Evolutionary conservation across 2,888 invertebrate species (phyloP).

Genomic region (Erannis defoliaria): DNA sequence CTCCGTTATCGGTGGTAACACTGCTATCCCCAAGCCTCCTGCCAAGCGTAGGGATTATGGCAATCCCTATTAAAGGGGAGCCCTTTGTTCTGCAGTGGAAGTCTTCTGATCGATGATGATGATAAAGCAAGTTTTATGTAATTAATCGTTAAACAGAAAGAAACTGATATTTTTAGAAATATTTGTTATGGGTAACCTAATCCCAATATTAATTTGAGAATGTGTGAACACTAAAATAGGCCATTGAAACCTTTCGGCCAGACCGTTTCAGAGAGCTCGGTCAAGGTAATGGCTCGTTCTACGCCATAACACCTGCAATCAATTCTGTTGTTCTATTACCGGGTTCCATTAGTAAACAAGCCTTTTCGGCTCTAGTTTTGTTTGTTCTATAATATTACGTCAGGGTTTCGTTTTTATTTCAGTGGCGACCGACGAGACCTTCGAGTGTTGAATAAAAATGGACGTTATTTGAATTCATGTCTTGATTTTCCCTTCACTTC

Average conservation of each 20-base stretch:
- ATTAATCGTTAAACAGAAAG: too few species aligned
- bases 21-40: too few species aligned
- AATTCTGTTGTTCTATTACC: constrained; percentile 27
- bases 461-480: too few species aligned
- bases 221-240: constrained; percentile 16
- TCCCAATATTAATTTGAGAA: background rate
- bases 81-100: too few species aligned
- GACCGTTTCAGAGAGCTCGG: constrained; percentile 5
- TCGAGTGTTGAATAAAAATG: background rate
- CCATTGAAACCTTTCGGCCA: background rate
- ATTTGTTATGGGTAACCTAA: too few species aligned
- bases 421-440: background rate
- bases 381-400: constrained; percentile 9
- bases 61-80: too few species aligned
- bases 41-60: too few species aligned
- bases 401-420: background rate
- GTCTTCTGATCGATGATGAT: too few species aligned
- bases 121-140: too few species aligned
- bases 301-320: constrained; percentile 26
- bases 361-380: constrained; percentile 3
- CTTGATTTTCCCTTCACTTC: too few species aligned
- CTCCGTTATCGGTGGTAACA: too few species aligned
- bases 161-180: too few species aligned
- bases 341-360: constrained; percentile 27
- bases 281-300: constrained; percentile 24